phyloP scores from a whole-genome alignment of 1,140 invertebrate species.

The Ceratosolen solmsi region DNA sequence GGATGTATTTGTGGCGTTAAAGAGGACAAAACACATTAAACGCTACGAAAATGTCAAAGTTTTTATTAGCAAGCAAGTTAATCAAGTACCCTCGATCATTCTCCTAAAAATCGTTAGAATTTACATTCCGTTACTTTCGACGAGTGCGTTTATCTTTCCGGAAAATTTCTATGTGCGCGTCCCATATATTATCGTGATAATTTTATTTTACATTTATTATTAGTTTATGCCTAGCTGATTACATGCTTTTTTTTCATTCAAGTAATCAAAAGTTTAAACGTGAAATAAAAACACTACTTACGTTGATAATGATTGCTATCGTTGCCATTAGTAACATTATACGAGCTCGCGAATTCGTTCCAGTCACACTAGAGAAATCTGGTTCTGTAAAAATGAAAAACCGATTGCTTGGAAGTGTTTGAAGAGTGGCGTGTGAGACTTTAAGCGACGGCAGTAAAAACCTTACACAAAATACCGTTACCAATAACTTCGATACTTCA shows the following conservation, averaged over 20 bases:
- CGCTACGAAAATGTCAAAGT: background rate
- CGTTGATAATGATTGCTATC: background rate
- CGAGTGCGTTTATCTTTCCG: background rate
- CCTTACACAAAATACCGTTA: no score
- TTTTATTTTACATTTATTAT: background rate
- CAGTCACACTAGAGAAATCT: background rate
- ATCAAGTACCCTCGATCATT: background rate
- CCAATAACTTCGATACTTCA: no score
- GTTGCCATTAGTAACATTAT: background rate
- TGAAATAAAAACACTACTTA: background rate
- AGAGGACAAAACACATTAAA: background rate
- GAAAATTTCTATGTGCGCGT: no score
- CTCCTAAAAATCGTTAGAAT: background rate
- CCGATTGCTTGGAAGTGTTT: no score
- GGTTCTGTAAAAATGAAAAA: background rate
- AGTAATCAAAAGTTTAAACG: background rate
- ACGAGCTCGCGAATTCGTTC: background rate
- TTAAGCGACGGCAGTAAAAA: no score
- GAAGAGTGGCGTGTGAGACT: no score
- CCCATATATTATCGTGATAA: background rate
- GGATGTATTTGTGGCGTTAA: background rate
- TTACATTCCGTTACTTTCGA: background rate
- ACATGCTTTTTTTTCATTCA: background rate
- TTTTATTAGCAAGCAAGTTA: background rate
- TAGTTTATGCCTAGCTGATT: background rate